phyloP scores from a whole-genome alignment of 1,140 invertebrate species.

The Meloidogyne exigua region DNA sequence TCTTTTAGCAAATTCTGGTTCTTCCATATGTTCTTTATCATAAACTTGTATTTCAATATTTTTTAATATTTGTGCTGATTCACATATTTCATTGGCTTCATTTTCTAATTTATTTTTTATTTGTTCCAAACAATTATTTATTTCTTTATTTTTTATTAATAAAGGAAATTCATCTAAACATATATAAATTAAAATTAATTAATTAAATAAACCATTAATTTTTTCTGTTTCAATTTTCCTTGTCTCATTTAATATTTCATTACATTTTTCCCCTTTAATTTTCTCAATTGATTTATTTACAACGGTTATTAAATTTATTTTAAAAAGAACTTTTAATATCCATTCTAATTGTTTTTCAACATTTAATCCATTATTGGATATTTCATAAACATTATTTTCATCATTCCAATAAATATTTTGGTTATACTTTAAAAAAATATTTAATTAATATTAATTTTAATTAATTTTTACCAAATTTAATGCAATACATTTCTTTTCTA shows the following conservation, averaged over 20 bases:
- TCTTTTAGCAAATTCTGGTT: not conserved
- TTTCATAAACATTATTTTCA: not conserved
- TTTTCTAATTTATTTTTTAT: conserved; percentile 2
- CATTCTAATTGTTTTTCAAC: conserved; percentile 5
- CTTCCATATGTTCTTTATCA: not conserved
- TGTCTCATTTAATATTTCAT: not conserved
- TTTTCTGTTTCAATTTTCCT: not conserved
- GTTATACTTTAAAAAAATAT: not conserved
- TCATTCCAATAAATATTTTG: not conserved
- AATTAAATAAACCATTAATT: not conserved
- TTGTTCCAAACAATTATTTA: not conserved
- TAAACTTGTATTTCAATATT: conserved; percentile 1
- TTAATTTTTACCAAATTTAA: not conserved
- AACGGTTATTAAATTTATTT: not conserved
- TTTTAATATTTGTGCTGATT: not conserved
- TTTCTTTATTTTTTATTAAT: conserved; percentile 2
- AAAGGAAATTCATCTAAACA: not conserved
- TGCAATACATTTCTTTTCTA: not conserved
- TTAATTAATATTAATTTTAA: not conserved
- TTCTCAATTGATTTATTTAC: not conserved
- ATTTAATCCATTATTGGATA: not conserved
- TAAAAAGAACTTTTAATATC: not conserved
- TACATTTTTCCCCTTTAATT: not conserved
- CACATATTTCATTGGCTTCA: not conserved
- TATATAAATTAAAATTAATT: no score